Evolutionary conservation across 1,140 invertebrate genomes (phyloP), one percentile per base, ranked within the genome.

Genomic region (Drosophila equinoxialis): DNA sequence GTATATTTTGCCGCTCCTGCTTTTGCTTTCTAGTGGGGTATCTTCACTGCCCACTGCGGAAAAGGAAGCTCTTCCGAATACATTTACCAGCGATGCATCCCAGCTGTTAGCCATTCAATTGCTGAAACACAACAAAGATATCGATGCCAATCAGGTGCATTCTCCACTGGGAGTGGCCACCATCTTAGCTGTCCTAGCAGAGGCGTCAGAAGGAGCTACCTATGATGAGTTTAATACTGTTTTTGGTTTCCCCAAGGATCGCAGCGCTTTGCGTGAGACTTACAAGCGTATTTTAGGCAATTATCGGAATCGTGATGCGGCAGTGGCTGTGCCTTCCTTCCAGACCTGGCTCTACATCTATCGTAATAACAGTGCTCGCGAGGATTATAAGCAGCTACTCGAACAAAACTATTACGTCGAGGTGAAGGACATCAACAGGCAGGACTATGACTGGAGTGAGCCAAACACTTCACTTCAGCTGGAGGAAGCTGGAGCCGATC

Each of bases 331-430:
- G 71, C 94, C 94, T 13, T 94, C 95, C 72, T 93, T 95, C 74
- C 94, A 94, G 82, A 95, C 94, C 67, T 95, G 93, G 93, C 94
- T 95, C 77, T 95, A 95, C 71, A 93, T 95, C 48, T 95, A 95
- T 78, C 94, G 94, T 77, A 95, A 95, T 65, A 93, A 94, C 74
- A 93, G 94, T 0, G 93, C 94, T 2, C 92, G 94, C 65, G 93
- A 94, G 45, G 93, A 94, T 26, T 95, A 93, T 64, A 94, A 93
- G 77, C 92, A 93, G 72, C 91, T 94, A 61, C 79, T 95, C 26
- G 90, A 93, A 85, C 93, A 94, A 58, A 93, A 94, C 80, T 95
- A 95, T 74, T 91, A 93, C 13, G 94, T 94, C 41, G 94, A 94
- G 39, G 94, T 95, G 0, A 93, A 93, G 81, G 94, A 94, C 37